Evolutionary conservation across 2,113 vertebrate genomes (phyloP).

Genomic region (Petroica traversi): DNA sequence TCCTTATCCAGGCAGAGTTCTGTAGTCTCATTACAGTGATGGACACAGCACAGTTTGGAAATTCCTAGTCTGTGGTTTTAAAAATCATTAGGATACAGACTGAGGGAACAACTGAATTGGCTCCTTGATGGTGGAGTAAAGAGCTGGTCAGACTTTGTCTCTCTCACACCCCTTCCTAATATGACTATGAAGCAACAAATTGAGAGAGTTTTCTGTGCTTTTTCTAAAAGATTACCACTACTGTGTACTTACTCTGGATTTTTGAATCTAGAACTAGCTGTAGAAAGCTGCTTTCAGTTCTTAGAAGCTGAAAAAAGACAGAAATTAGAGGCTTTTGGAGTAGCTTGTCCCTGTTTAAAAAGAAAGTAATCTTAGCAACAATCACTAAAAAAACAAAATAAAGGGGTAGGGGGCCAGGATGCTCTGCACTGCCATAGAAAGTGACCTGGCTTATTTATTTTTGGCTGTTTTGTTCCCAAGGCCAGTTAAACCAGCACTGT

Average conservation of each 20-base stretch:
- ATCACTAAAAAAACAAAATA: background rate
- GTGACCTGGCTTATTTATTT: constrained; percentile 20
- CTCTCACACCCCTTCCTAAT: background rate
- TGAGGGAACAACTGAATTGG: background rate
- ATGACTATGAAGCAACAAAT: background rate
- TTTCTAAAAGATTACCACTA: background rate
- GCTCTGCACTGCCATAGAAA: constrained; percentile 28
- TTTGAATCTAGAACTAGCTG: background rate
- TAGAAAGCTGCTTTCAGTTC: background rate
- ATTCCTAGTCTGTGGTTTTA: background rate
- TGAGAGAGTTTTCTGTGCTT: background rate
- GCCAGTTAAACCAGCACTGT: background rate
- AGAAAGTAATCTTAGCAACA: background rate
- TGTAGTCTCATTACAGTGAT: background rate
- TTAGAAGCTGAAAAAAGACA: background rate
- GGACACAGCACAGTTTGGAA: background rate
- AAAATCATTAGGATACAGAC: background rate
- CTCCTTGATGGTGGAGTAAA: background rate
- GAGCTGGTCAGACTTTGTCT: background rate
- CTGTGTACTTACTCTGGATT: background rate
- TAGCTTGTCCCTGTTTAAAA: background rate
- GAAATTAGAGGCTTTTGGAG: background rate
- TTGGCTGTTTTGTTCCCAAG: background rate
- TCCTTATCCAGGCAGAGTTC: background rate
- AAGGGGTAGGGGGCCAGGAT: background rate